Percentiles rank a stretch among this genome's conserved stretches.
These are phyloP conservation scores for Chrosomus eos DNA, from an alignment of 2,797 vertebrate species.

Conservation along the genomic window DNA sequence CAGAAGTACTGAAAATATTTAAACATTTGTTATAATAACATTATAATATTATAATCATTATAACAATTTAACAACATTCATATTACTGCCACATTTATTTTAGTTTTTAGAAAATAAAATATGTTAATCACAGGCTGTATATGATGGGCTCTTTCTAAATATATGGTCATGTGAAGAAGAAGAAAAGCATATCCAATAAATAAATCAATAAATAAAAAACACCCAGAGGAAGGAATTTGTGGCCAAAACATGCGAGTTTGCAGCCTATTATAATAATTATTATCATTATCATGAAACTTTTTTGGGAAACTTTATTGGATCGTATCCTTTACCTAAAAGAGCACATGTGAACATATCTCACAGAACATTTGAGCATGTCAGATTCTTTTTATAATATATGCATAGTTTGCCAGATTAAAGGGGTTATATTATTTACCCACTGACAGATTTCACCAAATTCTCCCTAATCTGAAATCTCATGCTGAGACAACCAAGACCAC, in stretches of 20 bases:
- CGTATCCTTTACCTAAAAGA: not conserved
- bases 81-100: not conserved
- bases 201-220: too few species aligned
- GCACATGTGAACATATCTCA: not conserved
- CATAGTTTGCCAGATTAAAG: not conserved
- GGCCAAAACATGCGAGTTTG: not conserved
- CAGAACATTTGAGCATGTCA: not conserved
- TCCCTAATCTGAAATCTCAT: not conserved
- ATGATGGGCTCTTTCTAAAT: not conserved
- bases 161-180: not conserved
- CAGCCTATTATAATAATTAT: not conserved
- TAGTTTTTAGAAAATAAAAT: not conserved
- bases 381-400: not conserved
- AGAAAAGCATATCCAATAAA: not conserved
- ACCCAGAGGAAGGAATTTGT: too few species aligned
- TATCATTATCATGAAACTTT: not conserved
- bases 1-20: not conserved
- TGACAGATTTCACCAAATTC: not conserved
- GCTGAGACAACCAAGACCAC: not conserved
- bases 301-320: not conserved
- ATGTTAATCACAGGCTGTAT: not conserved
- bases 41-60: not conserved
- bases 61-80: not conserved
- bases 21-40: not conserved
- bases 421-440: not conserved